Conservation (phyloP, 2,113 vertebrate species). For the Pteronura brasiliensis region DNA sequence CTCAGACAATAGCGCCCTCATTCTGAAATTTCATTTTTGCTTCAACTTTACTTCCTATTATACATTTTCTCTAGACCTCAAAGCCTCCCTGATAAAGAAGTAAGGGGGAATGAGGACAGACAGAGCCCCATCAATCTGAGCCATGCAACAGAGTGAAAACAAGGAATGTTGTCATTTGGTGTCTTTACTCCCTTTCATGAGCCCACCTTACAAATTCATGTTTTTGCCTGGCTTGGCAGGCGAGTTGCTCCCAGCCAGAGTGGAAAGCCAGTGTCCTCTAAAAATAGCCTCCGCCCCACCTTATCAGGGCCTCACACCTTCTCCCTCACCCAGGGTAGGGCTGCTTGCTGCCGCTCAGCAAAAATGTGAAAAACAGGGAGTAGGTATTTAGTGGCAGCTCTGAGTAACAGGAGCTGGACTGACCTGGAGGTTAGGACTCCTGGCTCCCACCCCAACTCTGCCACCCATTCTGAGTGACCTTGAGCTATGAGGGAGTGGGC, state of each 20-base stretch:
- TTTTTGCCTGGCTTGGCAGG: not conserved
- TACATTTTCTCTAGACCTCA: not conserved
- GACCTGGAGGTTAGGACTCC: not conserved
- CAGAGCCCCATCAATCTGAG: not conserved
- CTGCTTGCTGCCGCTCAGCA: not conserved
- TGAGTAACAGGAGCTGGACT: not conserved
- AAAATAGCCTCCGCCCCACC: constrained; percentile 61
- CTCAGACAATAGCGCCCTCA: not conserved
- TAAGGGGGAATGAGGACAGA: not conserved
- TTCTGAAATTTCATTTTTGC: not conserved
- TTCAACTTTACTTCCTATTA: not conserved
- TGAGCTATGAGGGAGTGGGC: not conserved
- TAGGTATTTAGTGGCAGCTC: not conserved
- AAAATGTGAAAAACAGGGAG: not conserved
- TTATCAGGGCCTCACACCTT: constrained; percentile 73
- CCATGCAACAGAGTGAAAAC: not conserved
- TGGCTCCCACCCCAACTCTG: not conserved
- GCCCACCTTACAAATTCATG: not conserved
- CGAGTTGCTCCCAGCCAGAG: constrained; percentile 9
- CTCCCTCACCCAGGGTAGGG: not conserved
- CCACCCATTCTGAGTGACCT: not conserved
- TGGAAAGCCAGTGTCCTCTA: constrained; percentile 49
- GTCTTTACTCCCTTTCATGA: not conserved
- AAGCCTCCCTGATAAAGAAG: not conserved
- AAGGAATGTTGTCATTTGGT: not conserved